These are phyloP conservation scores for Tamandua tetradactyla DNA, from an alignment of 2,797 vertebrate species.

Conservation along the genomic window DNA sequence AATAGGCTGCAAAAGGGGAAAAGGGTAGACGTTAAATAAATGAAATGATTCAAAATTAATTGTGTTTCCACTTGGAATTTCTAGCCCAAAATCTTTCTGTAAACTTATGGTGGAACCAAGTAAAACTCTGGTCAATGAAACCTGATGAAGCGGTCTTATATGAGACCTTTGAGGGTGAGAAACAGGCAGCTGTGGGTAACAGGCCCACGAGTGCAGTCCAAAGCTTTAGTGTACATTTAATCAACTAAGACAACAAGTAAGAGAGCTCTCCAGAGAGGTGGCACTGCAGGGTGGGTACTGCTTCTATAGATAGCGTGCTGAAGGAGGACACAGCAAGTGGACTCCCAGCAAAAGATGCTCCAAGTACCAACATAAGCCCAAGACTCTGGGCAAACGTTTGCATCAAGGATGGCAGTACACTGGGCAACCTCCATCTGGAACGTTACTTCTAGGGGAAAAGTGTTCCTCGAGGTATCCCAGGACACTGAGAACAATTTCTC, in stretches of 20 bases:
- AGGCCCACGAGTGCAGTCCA: neutral
- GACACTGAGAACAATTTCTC: neutral
- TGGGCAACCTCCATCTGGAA: neutral
- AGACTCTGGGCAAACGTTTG: neutral
- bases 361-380: neutral
- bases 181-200: neutral
- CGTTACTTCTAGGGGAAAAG: neutral
- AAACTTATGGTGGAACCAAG: neutral
- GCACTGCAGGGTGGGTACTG: too few relatives aligned
- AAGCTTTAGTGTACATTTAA: neutral
- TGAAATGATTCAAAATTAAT: neutral
- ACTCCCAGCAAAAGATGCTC: neutral
- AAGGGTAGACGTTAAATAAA: neutral
- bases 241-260: too few relatives aligned
- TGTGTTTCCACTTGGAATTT: neutral
- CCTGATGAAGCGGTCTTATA: neutral
- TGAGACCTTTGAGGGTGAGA: neutral
- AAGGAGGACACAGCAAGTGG: accelerated
- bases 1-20: neutral
- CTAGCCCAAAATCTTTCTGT: neutral
- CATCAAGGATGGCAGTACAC: neutral
- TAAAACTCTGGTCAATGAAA: neutral
- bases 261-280: neutral
- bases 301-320: accelerated
- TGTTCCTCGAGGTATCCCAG: neutral